Percentiles rank a stretch among this genome's conserved stretches.
These are phyloP conservation scores for Machimus rusticus DNA, from an alignment of 2,888 invertebrate species.

Conservation along the genomic window DNA sequence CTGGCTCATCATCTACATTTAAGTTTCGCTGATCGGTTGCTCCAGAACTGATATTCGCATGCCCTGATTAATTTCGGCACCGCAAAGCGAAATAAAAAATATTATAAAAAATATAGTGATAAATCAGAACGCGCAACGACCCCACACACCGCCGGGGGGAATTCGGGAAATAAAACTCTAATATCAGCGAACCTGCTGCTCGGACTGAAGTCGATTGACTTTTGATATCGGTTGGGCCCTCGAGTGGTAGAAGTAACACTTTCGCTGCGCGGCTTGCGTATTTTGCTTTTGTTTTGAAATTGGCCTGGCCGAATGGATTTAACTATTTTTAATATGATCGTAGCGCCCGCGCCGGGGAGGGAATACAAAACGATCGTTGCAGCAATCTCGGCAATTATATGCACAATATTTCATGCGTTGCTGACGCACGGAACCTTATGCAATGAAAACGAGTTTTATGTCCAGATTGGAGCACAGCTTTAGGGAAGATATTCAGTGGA, in stretches of 20 bases:
- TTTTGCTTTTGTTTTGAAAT: background rate
- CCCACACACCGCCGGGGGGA: background rate
- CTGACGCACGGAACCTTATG: background rate
- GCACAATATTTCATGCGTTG: background rate
- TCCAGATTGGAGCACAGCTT: background rate
- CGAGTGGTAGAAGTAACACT: background rate
- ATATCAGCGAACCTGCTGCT: background rate
- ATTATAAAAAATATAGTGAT: background rate
- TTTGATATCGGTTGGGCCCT: background rate
- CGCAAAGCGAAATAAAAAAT: background rate
- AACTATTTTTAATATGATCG: background rate
- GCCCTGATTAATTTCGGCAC: background rate
- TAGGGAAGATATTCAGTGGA: background rate
- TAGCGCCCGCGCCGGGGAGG: background rate
- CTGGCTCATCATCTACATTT: background rate
- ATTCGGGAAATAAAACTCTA: background rate
- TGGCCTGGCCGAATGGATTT: background rate
- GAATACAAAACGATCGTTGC: background rate
- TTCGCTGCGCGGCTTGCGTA: background rate
- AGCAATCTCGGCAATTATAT: background rate
- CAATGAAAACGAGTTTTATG: background rate
- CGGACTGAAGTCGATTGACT: background rate
- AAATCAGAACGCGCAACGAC: background rate
- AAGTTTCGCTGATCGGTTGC: background rate
- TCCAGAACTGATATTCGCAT: background rate